Percentiles rank a stretch among this genome's conserved stretches.
Conservation (phyloP, 2,113 vertebrate genomes). For the Nestor notabilis region DNA sequence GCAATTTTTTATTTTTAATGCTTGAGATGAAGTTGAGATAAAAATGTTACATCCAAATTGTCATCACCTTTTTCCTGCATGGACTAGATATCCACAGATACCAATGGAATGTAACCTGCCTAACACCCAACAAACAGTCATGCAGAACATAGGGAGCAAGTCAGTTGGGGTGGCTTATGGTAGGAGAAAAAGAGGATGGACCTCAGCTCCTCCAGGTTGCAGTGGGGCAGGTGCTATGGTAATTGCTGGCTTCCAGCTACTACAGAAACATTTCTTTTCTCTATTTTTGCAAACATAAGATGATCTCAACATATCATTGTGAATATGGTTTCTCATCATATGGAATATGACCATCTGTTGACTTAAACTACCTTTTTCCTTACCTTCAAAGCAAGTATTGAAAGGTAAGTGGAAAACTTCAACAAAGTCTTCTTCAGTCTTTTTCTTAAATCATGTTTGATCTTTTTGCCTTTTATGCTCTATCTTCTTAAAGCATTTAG, state of each 20-base stretch:
- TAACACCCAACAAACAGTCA: rapidly evolving
- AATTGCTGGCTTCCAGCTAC: neutral
- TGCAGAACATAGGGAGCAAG: neutral
- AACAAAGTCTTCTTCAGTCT: neutral
- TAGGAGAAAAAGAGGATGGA: neutral
- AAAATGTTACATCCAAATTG: neutral
- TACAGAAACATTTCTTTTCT: neutral
- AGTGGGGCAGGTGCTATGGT: neutral
- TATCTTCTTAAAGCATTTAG: neutral
- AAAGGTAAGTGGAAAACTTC: neutral
- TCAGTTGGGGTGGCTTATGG: neutral
- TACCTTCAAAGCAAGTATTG: neutral
- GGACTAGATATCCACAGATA: neutral
- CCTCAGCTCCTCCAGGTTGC: neutral
- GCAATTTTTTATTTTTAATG: neutral
- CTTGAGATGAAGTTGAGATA: neutral
- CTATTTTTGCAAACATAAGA: rapidly evolving
- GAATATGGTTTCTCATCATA: neutral
- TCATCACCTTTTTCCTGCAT: neutral
- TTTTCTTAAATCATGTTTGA: neutral
- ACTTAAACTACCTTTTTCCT: neutral
- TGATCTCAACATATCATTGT: neutral
- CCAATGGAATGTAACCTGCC: rapidly evolving
- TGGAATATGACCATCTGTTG: neutral
- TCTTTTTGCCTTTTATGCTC: neutral